phyloP scores from a whole-genome alignment of 2,888 invertebrate genomes.

The Rhamnusium bicolor region DNA sequence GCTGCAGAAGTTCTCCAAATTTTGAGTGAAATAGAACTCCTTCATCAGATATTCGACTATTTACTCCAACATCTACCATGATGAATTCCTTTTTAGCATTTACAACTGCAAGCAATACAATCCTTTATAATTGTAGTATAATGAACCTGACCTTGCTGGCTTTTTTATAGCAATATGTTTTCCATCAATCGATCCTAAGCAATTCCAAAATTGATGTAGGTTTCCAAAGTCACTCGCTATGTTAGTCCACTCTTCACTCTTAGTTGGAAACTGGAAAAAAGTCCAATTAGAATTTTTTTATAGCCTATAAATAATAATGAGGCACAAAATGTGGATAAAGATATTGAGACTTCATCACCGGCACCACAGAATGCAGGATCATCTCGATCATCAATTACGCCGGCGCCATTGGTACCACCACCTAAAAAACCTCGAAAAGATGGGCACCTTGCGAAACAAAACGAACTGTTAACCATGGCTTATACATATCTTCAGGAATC shows the following conservation, averaged over 20 bases:
- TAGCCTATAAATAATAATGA: not conserved
- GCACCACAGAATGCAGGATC: not conserved
- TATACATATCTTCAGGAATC: too few species aligned
- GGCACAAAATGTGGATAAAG: not conserved
- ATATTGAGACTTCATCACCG: not conserved
- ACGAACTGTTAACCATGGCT: too few species aligned
- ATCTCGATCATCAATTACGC: not conserved
- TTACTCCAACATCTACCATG: slow-evolving; percentile 36
- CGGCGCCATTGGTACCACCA: not conserved
- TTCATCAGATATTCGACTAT: slow-evolving; percentile 40
- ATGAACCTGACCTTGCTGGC: slow-evolving; percentile 35
- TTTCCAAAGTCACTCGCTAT: not conserved
- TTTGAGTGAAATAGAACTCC: slow-evolving; percentile 33
- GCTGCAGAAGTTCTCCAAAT: slow-evolving; percentile 33
- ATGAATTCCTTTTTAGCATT: slow-evolving; percentile 39
- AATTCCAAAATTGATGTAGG: not conserved
- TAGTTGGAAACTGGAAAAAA: not conserved
- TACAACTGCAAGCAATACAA: slow-evolving; percentile 41
- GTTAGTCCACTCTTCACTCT: not conserved
- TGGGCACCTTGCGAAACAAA: not conserved
- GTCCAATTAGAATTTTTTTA: not conserved
- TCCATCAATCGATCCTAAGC: slow-evolving; percentile 8
- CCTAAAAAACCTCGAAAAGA: not conserved
- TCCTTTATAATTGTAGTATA: slow-evolving; percentile 41
- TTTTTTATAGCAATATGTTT: slow-evolving; percentile 34